Conservation (phyloP, 2,113 vertebrate species). For the Nothoprocta pentlandii region DNA sequence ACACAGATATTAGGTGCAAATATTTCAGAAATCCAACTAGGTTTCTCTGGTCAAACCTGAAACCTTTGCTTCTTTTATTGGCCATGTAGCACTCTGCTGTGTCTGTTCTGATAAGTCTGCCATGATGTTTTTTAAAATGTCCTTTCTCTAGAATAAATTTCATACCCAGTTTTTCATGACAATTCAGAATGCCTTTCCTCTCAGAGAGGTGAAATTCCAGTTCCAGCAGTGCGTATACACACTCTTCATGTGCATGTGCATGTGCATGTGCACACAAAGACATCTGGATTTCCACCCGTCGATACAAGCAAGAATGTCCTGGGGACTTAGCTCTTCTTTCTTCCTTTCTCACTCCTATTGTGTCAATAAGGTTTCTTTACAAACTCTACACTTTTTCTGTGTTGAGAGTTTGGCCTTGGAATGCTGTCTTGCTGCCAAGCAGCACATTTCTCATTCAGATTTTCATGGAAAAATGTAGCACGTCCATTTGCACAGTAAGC, state of each 20-base stretch:
- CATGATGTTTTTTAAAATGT: background rate
- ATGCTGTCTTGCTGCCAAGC: slow-evolving; percentile 43
- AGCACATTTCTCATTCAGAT: slow-evolving; percentile 17
- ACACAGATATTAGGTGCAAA: background rate
- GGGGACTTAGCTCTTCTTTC: background rate
- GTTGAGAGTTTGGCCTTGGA: slow-evolving; percentile 8
- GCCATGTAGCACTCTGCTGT: background rate
- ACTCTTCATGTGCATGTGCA: too few species aligned
- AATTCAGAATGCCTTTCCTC: background rate
- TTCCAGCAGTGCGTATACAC: background rate
- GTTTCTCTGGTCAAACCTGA: background rate
- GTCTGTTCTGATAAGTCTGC: background rate
- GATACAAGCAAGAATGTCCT: background rate
- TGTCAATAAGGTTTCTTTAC: slow-evolving; percentile 23
- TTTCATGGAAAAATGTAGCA: background rate
- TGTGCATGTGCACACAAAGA: background rate
- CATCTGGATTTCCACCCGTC: background rate
- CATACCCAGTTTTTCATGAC: background rate
- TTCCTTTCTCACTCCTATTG: background rate
- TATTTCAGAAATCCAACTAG: background rate
- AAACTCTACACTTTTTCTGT: slow-evolving; percentile 15
- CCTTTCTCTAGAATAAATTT: background rate
- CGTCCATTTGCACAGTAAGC: slow-evolving; percentile 18
- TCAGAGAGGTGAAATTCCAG: background rate
- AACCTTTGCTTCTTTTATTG: background rate